phyloP scores from a whole-genome alignment of 2,797 vertebrate genomes.

The Manis pentadactyla region DNA sequence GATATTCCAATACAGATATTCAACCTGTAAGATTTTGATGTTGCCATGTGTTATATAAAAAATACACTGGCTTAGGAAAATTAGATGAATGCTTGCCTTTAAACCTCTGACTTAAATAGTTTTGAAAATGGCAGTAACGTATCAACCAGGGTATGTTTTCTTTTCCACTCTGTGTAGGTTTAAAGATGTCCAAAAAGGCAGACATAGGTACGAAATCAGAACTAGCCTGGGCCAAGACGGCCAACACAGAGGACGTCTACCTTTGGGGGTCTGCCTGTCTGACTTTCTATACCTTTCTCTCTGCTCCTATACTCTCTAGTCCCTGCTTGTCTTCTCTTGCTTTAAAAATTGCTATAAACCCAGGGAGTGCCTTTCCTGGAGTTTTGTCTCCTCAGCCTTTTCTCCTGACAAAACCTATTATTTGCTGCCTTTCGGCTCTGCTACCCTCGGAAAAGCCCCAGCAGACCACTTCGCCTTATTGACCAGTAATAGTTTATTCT shows the following conservation, averaged over 20 bases:
- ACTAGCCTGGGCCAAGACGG: neutral
- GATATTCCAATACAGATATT: neutral
- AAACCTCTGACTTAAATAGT: neutral
- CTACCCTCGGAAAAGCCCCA: neutral
- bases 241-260: neutral
- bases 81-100: neutral
- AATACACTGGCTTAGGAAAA: neutral
- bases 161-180: neutral
- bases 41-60: neutral
- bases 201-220: neutral
- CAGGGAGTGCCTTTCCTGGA: neutral
- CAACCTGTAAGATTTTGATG: neutral
- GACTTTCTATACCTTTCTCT: neutral
- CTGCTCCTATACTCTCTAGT: neutral
- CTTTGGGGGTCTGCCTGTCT: neutral
- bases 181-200: neutral
- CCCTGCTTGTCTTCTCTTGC: neutral
- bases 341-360: neutral
- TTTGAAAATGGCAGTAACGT: neutral
- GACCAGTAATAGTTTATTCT: neutral
- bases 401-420: neutral
- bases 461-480: neutral
- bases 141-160: neutral
- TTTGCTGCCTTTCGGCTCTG: slow-evolving; percentile 20
- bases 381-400: neutral